Evolutionary conservation across 2,797 vertebrate genomes (phyloP).

Genomic region (Balearica regulorum): DNA sequence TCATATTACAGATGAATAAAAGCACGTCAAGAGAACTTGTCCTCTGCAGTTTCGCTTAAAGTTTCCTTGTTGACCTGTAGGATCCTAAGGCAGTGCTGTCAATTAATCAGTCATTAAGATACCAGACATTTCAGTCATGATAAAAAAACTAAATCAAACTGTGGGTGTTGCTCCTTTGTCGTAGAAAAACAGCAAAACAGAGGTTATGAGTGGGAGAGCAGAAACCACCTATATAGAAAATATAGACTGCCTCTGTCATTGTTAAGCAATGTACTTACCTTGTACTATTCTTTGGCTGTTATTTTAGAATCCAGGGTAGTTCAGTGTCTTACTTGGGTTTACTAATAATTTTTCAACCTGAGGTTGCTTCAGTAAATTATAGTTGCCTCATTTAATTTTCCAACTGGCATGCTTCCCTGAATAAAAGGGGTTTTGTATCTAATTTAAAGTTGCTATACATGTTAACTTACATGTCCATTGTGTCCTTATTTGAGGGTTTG

Average conservation of each 20-base stretch:
- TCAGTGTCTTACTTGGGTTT: background rate
- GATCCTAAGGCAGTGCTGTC: background rate
- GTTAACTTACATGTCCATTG: rapidly evolving
- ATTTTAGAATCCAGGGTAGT: background rate
- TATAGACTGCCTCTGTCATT: background rate
- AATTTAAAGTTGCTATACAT: background rate
- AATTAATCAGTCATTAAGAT: background rate
- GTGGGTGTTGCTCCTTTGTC: background rate
- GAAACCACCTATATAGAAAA: background rate
- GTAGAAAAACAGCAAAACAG: background rate
- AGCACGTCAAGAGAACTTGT: background rate
- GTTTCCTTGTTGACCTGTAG: background rate
- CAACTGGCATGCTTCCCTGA: background rate
- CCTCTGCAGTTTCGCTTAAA: background rate
- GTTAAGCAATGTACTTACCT: background rate
- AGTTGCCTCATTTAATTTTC: background rate
- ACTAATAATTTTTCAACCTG: background rate
- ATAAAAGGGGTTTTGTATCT: background rate
- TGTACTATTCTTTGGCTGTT: background rate
- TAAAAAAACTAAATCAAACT: background rate
- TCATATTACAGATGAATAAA: background rate
- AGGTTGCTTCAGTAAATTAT: background rate
- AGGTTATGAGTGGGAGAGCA: background rate
- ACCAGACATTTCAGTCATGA: background rate
- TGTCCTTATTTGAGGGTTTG: background rate